Percentiles rank a stretch among this genome's conserved stretches.
Evolutionary conservation across 2,797 vertebrate genomes (phyloP).

Genomic region (Anabacerthia variegaticeps): DNA sequence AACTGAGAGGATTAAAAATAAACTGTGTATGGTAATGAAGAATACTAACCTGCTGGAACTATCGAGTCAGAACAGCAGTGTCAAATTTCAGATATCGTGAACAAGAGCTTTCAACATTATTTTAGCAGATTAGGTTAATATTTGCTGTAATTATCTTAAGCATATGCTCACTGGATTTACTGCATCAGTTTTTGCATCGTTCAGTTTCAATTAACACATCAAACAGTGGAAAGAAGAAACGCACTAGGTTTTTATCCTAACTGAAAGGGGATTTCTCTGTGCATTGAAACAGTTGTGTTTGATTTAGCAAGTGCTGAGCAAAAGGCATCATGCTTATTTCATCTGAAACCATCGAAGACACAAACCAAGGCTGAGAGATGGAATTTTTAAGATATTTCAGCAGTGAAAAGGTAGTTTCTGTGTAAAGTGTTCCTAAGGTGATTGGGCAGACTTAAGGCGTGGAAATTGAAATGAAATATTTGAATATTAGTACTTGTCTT

Average conservation of each 20-base stretch:
- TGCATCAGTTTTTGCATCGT: neutral
- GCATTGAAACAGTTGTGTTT: neutral
- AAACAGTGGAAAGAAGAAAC: neutral
- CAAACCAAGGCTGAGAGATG: neutral
- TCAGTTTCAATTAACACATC: neutral
- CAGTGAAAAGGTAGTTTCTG: neutral
- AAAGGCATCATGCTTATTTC: neutral
- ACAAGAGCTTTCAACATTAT: neutral
- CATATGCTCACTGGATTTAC: neutral
- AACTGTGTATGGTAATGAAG: neutral
- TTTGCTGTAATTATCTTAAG: neutral
- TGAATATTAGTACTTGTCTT: neutral
- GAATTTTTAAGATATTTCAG: neutral
- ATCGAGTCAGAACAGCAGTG: neutral
- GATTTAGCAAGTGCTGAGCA: neutral
- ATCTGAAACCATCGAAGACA: neutral
- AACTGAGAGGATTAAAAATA: neutral
- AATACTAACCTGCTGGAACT: neutral
- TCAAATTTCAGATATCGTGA: neutral
- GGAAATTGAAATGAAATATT: neutral
- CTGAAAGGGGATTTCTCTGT: neutral
- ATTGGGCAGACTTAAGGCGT: neutral
- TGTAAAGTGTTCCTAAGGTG: neutral
- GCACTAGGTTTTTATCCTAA: neutral
- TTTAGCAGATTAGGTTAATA: neutral